Evolutionary conservation across 2,888 invertebrate species (phyloP), one percentile per base, ranked within the genome.

Genomic region (Plebejus anna): DNA sequence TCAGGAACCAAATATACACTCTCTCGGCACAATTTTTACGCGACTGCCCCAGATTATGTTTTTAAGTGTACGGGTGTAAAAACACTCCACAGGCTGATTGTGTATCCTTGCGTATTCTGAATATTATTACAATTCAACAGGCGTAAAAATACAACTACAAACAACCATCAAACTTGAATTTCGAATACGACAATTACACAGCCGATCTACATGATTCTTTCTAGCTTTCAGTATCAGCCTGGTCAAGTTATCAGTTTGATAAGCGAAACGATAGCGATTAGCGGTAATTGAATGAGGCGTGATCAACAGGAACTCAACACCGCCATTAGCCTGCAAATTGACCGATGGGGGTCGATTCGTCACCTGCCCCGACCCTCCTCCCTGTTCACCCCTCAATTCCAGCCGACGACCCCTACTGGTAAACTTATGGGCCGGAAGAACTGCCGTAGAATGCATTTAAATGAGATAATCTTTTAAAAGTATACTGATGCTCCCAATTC

Each of bases 281-380:
- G 9, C 61, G 28, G 28, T 61, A 61, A 61, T 61, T 61, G 61
- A 59, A 59, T 59, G 22, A 61, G 61, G 28, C 28, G 61, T 11
- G 61, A 61, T 61, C 61, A 61, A 61, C 61, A 28, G 61, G 28
- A 61, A 61, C 61, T 61, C 61, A 28, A 61, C 61, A 61, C 61
- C 61, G 61, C 61, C 28, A 61, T 61, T 61, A 61, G 61, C 61
- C 61, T 61, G 28, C 28, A 61, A 61, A 61, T 61, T 61, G 61
- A 61, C 61, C 61, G 61, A 22, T 22, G 61, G 61, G 28, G 61
- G 61, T 55, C 28, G 61, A 61, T 61, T 61, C 61, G 28, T 61
- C 61, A 22, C 61, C 61, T 61, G 61, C 28, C 61, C n/a, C n/a
- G 7, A n/a, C 22, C 57, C 57, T 0, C 22, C 28, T 1, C 28